Percentiles rank a stretch among this genome's conserved stretches.
phyloP scores from a whole-genome alignment of 2,113 vertebrate species.

The Oreochromis niloticus region DNA sequence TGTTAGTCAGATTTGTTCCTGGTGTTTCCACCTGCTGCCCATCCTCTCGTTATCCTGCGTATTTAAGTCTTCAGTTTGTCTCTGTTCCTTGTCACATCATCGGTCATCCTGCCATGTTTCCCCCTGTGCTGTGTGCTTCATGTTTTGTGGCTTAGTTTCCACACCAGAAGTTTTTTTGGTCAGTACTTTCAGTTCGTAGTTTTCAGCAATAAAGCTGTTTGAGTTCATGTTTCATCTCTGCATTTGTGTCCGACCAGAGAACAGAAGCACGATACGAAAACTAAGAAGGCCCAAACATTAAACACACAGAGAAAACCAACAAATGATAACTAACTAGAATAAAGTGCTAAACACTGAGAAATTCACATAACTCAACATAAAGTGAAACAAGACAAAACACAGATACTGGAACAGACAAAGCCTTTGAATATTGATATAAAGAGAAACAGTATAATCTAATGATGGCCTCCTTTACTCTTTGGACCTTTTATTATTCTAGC shows the following conservation, averaged over 20 bases:
- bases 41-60: background rate
- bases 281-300: background rate
- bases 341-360: background rate
- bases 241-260: background rate
- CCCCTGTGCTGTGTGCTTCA: background rate
- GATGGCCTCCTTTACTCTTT: background rate
- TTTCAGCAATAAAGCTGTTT: background rate
- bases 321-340: background rate
- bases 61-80: background rate
- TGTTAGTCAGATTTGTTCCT: background rate
- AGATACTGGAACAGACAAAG: background rate
- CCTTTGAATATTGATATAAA: rapidly evolving
- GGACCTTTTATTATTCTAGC: background rate
- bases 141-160: background rate
- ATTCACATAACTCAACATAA: background rate
- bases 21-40: background rate
- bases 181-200: background rate
- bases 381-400: background rate
- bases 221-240: background rate
- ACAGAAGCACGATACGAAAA: background rate
- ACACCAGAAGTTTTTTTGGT: background rate
- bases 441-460: background rate
- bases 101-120: background rate
- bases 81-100: background rate
- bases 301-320: background rate